Conservation (phyloP, 2,113 vertebrate genomes). For the Morone saxatilis region DNA sequence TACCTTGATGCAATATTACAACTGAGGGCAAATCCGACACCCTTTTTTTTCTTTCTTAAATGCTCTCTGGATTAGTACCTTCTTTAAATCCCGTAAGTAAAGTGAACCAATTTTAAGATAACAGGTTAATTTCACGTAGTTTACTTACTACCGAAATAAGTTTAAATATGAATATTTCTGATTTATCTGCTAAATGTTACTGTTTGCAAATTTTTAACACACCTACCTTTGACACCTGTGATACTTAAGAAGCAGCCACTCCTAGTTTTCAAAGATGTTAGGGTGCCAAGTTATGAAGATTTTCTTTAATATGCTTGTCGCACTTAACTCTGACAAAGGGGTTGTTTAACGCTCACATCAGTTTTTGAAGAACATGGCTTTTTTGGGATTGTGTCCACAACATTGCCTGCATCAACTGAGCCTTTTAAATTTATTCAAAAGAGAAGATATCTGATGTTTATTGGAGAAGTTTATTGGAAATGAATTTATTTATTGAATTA, state of each 20-base stretch:
- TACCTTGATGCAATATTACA: constrained; percentile 77
- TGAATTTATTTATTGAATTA: constrained; percentile 74
- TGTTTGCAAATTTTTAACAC: constrained; percentile 52
- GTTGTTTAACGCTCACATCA: constrained; percentile 45
- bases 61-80: constrained; percentile 41
- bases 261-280: constrained; percentile 60
- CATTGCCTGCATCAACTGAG: constrained; percentile 87
- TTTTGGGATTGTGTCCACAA: constrained; percentile 70
- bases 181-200: constrained; percentile 38
- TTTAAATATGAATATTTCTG: constrained; percentile 49
- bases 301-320: constrained; percentile 46
- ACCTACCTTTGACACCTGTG: constrained; percentile 63
- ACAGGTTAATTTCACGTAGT: constrained; percentile 24
- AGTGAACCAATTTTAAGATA: constrained; percentile 36
- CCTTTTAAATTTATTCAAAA: constrained; percentile 78
- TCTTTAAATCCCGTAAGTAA: constrained; percentile 43
- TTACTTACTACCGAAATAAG: constrained; percentile 37
- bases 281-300: constrained; percentile 50
- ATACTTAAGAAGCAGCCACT: constrained; percentile 45
- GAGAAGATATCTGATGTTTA: constrained; percentile 70
- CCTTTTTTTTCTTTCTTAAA: constrained; percentile 48
- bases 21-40: constrained; percentile 47
- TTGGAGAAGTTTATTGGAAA: constrained; percentile 73
- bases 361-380: constrained; percentile 64
- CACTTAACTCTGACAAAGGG: constrained; percentile 31